Conservation (phyloP, 2,113 vertebrate genomes). For the Chascanopsetta lugubris region DNA sequence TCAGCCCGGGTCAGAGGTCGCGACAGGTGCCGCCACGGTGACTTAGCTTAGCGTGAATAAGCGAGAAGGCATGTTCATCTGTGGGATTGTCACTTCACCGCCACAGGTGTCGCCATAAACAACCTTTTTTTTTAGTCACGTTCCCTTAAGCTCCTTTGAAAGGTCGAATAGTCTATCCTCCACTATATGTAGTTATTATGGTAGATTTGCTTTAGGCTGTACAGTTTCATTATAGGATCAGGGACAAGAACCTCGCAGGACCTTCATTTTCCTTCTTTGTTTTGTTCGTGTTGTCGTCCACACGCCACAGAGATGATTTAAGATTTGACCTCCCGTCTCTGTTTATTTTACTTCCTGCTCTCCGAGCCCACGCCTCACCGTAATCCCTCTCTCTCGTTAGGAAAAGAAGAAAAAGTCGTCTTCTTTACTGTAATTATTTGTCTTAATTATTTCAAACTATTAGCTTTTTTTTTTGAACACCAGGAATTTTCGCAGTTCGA, state of each 20-base stretch:
- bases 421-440: constrained; percentile 44
- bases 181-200: constrained; percentile 5
- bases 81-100: no score
- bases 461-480: constrained; percentile 27
- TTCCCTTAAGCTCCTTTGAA: no score
- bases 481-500: constrained; percentile 50
- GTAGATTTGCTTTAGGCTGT: constrained; percentile 7
- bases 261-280: background rate
- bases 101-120: no score
- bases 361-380: background rate
- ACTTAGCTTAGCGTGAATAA: no score
- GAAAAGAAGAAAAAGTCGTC: constrained; percentile 6
- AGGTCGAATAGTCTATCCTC: constrained; percentile 16
- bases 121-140: no score
- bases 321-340: constrained; percentile 1
- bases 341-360: constrained; percentile 18
- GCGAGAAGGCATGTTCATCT: no score
- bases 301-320: constrained; percentile 2
- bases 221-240: constrained; percentile 21
- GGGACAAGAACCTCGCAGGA: background rate
- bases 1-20: no score
- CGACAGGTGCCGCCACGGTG: no score
- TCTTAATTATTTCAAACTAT: constrained; percentile 50
- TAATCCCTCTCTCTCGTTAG: constrained; percentile 19
- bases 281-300: constrained; percentile 23